Evolutionary conservation across 2,113 vertebrate genomes (phyloP).

Genomic region (Piliocolobus tephrosceles): DNA sequence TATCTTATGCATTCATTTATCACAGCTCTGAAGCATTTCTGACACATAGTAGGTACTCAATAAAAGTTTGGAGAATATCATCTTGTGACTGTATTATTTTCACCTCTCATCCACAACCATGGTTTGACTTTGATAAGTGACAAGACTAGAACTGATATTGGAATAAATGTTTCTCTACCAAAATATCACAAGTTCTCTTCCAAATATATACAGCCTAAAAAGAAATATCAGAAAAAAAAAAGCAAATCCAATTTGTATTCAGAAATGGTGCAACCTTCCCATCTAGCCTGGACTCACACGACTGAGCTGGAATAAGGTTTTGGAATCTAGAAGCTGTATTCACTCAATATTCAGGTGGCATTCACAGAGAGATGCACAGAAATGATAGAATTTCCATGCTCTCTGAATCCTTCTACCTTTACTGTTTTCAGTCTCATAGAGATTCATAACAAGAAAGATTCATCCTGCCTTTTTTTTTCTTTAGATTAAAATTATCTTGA

Average conservation of each 20-base stretch:
- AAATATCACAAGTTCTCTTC: neutral
- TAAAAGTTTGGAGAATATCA: neutral
- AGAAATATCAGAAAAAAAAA: conserved; percentile 16
- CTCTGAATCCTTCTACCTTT: conserved; percentile 48
- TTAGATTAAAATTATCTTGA: conserved; percentile 46
- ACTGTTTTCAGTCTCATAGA: conserved; percentile 20
- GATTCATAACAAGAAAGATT: neutral
- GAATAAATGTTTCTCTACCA: neutral
- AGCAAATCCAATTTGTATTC: conserved; percentile 50
- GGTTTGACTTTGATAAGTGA: conserved; percentile 25
- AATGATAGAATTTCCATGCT: conserved; percentile 55
- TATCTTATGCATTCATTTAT: neutral
- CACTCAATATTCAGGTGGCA: conserved; percentile 64
- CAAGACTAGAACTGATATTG: neutral
- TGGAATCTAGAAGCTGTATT: conserved; percentile 54
- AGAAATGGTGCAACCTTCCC: conserved; percentile 9
- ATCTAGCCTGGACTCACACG: conserved; percentile 36
- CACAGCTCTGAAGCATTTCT: neutral
- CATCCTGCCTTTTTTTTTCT: conserved; percentile 31
- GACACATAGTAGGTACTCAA: neutral
- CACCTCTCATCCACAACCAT: conserved; percentile 2
- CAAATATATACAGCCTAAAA: neutral
- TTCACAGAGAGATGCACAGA: conserved; percentile 68
- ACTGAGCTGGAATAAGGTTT: neutral
- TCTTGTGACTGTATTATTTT: neutral